A percentile compares a stretch with the other conserved stretches of the same genome.
phyloP scores from a whole-genome alignment of 1,140 invertebrate genomes.

The Piezodorus guildinii region DNA sequence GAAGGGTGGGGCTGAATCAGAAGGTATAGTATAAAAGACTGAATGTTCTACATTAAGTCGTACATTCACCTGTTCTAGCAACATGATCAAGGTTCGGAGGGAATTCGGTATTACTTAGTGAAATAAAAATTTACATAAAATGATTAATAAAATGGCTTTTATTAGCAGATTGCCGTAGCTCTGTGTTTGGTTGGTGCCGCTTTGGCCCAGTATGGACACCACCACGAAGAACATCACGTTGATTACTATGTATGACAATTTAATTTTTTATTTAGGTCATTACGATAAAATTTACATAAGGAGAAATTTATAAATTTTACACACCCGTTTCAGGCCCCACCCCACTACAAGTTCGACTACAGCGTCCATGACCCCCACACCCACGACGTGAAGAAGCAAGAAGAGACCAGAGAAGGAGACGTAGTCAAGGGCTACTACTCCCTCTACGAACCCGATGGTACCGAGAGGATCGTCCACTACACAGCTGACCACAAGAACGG shows the following conservation, averaged over 20 bases:
- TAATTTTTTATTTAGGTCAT: too few species aligned
- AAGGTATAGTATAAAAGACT: too few species aligned
- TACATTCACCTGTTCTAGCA: too few species aligned
- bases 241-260: constrained; percentile 15
- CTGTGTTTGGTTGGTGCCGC: not conserved
- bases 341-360: constrained; percentile 43
- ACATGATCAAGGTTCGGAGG: too few species aligned
- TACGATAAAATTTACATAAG: too few species aligned
- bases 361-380: constrained; percentile 41
- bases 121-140: too few species aligned
- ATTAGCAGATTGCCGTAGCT: not conserved
- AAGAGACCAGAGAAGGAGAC: constrained; percentile 33
- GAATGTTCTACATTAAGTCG: too few species aligned
- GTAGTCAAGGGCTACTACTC: constrained; percentile 10
- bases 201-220: not conserved
- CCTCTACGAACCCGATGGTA: constrained; percentile 10
- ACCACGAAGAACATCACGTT: constrained; percentile 10
- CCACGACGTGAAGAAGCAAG: constrained; percentile 39
- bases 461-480: constrained; percentile 7
- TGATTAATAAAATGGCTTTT: too few species aligned
- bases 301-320: too few species aligned
- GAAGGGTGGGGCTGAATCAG: too few species aligned
- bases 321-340: constrained; percentile 27
- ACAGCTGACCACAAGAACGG: constrained; percentile 5
- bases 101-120: too few species aligned